These are phyloP conservation scores for Electrophaes corylata DNA, from an alignment of 2,888 invertebrate genomes.

Conservation along the genomic window DNA sequence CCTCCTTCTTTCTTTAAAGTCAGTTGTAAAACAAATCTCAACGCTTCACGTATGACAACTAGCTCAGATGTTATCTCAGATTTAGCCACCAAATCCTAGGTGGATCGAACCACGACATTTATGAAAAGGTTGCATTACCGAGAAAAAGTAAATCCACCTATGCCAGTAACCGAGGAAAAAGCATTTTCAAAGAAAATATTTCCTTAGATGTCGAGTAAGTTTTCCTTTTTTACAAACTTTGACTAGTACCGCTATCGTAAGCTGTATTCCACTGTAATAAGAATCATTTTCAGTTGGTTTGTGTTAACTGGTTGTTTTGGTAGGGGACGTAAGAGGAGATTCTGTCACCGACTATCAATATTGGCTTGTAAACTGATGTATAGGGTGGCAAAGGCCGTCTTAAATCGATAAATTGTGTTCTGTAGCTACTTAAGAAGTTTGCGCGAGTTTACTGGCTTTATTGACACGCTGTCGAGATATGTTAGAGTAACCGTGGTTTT, in stretches of 20 bases:
- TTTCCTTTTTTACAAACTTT: conserved; percentile 52
- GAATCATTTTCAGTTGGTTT: conserved; percentile 36
- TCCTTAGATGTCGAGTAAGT: conserved; percentile 69
- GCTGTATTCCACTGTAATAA: conserved; percentile 43
- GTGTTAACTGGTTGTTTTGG: conserved; percentile 35
- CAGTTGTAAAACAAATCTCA: conserved; percentile 1
- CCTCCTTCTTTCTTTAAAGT: no score
- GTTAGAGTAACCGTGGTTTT: conserved; percentile 43
- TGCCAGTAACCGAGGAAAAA: conserved; percentile 64
- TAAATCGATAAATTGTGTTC: conserved; percentile 79
- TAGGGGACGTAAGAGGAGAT: conserved; percentile 64
- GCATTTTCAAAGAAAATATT: conserved; percentile 72
- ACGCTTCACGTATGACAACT: conserved; percentile 36
- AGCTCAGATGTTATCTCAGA: conserved; percentile 59
- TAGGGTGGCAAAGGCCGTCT: conserved; percentile 75
- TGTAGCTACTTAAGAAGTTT: conserved; percentile 73
- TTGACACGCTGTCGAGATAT: conserved; percentile 67
- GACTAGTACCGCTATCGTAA: conserved; percentile 7
- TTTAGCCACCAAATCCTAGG: conserved; percentile 67
- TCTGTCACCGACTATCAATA: conserved; percentile 81
- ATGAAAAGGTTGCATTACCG: conserved; percentile 72
- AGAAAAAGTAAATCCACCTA: conserved; percentile 67
- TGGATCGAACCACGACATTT: conserved; percentile 73
- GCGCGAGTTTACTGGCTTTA: conserved; percentile 73
- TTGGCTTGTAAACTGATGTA: conserved; percentile 75